Evolutionary conservation across 1,140 invertebrate species (phyloP).

Genomic region (Drosophila novamexicana): DNA sequence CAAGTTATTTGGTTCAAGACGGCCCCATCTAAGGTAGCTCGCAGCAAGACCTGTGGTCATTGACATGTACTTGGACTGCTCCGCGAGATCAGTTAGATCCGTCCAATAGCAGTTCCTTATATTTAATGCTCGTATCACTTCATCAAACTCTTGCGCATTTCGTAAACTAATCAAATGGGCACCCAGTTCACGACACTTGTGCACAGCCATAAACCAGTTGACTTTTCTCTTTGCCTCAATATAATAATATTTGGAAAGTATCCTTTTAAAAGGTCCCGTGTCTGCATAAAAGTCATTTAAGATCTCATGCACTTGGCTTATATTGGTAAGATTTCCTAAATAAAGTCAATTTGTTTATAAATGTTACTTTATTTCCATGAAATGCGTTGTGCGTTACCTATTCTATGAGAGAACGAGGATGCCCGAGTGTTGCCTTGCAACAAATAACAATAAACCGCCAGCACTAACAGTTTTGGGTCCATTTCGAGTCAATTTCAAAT

Average conservation of each 20-base stretch:
- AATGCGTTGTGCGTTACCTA: neutral
- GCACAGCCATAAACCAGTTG: conserved; percentile 24
- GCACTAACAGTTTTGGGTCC: neutral
- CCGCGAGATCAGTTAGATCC: neutral
- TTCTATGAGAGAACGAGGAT: neutral
- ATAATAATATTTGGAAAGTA: conserved; percentile 29
- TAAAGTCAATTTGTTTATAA: neutral
- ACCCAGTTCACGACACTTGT: conserved; percentile 20
- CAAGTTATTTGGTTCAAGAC: conserved; percentile 18
- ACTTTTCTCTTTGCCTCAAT: neutral
- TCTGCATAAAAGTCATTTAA: neutral
- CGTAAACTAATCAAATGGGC: conserved; percentile 18
- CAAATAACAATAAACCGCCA: neutral
- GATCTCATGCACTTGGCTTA: neutral
- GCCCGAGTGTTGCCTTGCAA: neutral
- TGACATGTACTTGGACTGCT: neutral
- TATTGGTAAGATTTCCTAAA: neutral
- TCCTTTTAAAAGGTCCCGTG: neutral
- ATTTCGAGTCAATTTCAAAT: neutral
- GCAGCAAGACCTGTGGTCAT: neutral
- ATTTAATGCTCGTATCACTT: neutral
- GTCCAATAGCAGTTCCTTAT: conserved; percentile 12
- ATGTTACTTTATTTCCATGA: neutral
- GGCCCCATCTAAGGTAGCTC: neutral
- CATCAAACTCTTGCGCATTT: conserved; percentile 4